Evolutionary conservation across 2,113 vertebrate species (phyloP).

Genomic region (Chloropsis hardwickii): DNA sequence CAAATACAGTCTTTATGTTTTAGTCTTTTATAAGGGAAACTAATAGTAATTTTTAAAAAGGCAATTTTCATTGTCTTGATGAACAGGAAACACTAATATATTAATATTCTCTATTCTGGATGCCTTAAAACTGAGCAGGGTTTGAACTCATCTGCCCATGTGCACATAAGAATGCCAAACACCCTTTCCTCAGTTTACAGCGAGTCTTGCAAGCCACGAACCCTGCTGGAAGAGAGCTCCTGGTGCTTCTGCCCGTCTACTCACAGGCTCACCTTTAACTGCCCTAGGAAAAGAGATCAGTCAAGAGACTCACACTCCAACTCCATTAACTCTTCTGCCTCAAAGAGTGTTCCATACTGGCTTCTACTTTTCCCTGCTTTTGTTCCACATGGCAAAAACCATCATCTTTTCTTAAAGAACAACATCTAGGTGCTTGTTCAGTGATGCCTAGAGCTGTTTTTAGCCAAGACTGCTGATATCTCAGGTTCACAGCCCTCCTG

Average conservation of each 20-base stretch:
- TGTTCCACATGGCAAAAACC: accelerated
- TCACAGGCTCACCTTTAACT: neutral
- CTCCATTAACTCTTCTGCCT: neutral
- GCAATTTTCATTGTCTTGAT: neutral
- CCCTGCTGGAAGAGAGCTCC: accelerated
- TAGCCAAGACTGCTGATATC: neutral
- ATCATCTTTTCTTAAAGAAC: neutral
- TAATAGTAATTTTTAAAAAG: neutral
- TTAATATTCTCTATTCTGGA: neutral
- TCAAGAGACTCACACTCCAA: neutral
- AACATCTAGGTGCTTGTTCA: neutral
- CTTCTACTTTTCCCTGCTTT: neutral
- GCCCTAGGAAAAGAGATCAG: neutral
- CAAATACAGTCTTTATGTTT: neutral
- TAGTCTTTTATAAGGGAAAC: neutral
- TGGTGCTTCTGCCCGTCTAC: neutral
- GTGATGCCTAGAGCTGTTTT: neutral
- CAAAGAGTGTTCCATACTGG: neutral
- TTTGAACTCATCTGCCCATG: neutral
- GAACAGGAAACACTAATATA: neutral
- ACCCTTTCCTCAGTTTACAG: neutral
- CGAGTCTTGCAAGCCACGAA: accelerated
- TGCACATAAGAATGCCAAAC: neutral
- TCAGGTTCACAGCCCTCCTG: neutral
- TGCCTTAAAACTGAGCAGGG: neutral